Conservation (phyloP, 2,888 invertebrate genomes). For the Phytoseiulus persimilis region DNA sequence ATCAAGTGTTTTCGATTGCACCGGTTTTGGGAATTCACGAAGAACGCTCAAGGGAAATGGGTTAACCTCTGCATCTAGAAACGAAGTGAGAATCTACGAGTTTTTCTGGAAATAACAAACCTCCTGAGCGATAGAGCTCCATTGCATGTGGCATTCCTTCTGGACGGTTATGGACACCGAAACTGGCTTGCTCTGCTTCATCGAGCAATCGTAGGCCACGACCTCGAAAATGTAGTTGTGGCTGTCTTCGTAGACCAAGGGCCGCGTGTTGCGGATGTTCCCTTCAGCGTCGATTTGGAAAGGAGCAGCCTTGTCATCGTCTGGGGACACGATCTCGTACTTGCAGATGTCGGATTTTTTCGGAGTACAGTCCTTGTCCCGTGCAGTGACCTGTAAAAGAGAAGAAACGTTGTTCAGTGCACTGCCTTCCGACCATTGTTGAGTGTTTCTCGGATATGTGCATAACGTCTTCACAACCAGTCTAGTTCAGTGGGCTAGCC, state of each 20-base stretch:
- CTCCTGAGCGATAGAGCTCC: conserved; percentile 53
- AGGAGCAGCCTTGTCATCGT: conserved; percentile 51
- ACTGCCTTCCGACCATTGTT: neutral
- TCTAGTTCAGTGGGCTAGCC: too few relatives aligned
- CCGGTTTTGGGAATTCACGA: too few relatives aligned
- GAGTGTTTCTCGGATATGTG: neutral
- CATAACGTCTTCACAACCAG: neutral
- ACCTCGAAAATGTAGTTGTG: conserved; percentile 87
- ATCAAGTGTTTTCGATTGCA: too few relatives aligned
- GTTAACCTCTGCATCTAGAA: too few relatives aligned
- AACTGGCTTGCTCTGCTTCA: conserved; percentile 83
- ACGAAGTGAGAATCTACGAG: neutral
- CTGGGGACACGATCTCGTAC: conserved; percentile 76
- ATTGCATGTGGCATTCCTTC: conserved; percentile 67
- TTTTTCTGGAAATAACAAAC: neutral
- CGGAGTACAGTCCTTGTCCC: conserved; percentile 89
- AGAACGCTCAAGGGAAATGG: too few relatives aligned
- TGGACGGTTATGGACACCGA: conserved; percentile 92
- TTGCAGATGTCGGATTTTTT: conserved; percentile 91
- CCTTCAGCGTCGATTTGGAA: conserved; percentile 87
- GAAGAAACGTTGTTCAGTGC: neutral
- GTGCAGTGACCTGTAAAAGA: conserved; percentile 70
- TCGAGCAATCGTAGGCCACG: conserved; percentile 93
- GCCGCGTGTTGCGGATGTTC: conserved; percentile 80
- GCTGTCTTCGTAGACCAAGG: conserved; percentile 79